These are phyloP conservation scores for Actinia equina DNA, from an alignment of 64 coral and sea anemone species.

Conservation along the genomic window DNA sequence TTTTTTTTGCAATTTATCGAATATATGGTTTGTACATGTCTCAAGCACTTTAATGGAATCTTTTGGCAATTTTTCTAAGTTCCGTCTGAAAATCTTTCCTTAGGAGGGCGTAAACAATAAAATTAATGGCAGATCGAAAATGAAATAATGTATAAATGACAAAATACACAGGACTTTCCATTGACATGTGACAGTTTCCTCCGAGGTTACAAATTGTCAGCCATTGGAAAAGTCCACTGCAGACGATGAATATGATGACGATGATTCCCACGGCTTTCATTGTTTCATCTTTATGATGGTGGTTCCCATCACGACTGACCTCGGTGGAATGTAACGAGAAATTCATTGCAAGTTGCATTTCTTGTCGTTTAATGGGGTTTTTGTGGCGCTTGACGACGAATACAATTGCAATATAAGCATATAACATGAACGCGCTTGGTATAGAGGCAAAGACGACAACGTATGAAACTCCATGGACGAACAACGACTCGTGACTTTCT, in stretches of 20 bases:
- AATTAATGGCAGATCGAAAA: conserved; percentile 22
- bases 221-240: neutral
- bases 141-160: conserved; percentile 9
- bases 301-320: neutral
- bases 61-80: neutral
- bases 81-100: conserved; percentile 28
- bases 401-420: neutral
- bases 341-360: neutral
- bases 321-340: neutral
- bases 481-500: neutral
- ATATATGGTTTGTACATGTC: no score
- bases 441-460: neutral
- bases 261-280: neutral
- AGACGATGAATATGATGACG: neutral
- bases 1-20: no score
- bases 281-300: neutral
- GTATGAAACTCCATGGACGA: neutral
- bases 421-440: neutral
- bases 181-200: neutral
- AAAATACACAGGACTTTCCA: neutral
- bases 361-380: neutral
- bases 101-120: conserved; percentile 18
- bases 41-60: neutral
- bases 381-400: neutral
- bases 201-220: neutral